Conservation (phyloP, 2,888 invertebrate species). For the Erannis defoliaria region DNA sequence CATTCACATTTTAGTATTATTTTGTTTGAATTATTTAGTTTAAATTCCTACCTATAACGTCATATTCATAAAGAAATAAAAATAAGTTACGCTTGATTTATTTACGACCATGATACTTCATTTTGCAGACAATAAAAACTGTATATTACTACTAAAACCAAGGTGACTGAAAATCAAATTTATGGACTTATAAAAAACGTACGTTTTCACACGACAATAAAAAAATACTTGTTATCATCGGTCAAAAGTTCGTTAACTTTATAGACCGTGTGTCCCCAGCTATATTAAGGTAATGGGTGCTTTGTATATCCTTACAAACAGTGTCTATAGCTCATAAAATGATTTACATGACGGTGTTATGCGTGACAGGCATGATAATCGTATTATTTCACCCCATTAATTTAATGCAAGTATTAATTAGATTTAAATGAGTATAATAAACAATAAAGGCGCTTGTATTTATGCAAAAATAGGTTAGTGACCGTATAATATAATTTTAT, state of each 20-base stretch:
- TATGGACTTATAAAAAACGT: not conserved
- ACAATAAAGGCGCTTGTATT: not conserved
- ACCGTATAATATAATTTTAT: not conserved
- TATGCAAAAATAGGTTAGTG: not conserved
- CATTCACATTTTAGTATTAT: no score
- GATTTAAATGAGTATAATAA: not conserved
- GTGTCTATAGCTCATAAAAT: conserved; percentile 27
- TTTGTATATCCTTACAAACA: conserved; percentile 33
- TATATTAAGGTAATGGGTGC: conserved; percentile 35
- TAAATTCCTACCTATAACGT: not conserved
- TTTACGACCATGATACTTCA: not conserved
- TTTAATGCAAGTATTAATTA: conserved; percentile 16
- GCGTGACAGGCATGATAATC: conserved; percentile 32
- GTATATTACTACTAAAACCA: not conserved
- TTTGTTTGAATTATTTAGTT: no score
- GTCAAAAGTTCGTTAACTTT: conserved; percentile 14
- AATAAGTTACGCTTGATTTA: not conserved
- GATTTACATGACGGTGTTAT: conserved; percentile 32
- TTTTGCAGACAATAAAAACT: not conserved
- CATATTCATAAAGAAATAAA: not conserved
- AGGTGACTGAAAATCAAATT: not conserved
- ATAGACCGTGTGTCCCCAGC: conserved; percentile 26
- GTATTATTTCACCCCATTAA: conserved; percentile 22
- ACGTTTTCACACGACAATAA: conserved; percentile 4
- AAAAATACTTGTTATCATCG: conserved; percentile 9